Evolutionary conservation across 1,140 invertebrate species (phyloP).

Genomic region (Tyrophagus putrescentiae): DNA sequence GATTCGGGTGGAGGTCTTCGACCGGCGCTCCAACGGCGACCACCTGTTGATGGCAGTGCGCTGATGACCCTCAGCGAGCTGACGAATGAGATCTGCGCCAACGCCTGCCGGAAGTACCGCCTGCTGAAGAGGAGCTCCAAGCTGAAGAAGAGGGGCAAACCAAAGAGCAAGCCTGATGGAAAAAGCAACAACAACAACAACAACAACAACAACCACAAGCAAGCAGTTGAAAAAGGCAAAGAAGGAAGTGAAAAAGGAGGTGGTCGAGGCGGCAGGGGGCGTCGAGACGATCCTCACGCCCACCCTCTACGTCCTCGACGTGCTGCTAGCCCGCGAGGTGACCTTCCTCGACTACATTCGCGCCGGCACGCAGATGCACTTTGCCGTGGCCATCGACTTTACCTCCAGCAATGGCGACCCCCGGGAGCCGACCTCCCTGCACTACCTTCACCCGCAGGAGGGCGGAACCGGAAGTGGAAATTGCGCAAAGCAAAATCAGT

Average conservation of each 20-base stretch:
- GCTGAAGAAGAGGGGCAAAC: too few species aligned
- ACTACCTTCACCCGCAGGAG: conserved; percentile 32
- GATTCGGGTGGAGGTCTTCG: conserved; percentile 26
- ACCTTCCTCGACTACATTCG: conserved; percentile 25
- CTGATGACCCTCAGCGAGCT: conserved; percentile 19
- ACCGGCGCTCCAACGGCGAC: conserved; percentile 17
- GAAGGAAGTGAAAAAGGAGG: too few species aligned
- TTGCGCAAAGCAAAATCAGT: conserved; percentile 41
- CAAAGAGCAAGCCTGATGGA: too few species aligned
- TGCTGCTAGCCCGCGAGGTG: conserved; percentile 13
- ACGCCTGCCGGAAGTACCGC: too few species aligned
- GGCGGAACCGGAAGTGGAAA: too few species aligned
- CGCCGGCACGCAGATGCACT: conserved; percentile 39
- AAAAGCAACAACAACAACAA: too few species aligned
- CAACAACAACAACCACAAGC: too few species aligned
- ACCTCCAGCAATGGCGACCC: conserved; percentile 53
- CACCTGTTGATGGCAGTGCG: conserved; percentile 21
- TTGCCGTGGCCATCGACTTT: conserved; percentile 51
- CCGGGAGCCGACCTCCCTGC: conserved; percentile 41
- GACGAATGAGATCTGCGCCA: too few species aligned
- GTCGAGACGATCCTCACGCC: too few species aligned
- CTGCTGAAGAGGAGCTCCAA: too few species aligned
- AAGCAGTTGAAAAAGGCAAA: too few species aligned
- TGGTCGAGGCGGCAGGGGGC: too few species aligned
- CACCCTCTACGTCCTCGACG: conserved; percentile 4